Evolutionary conservation across 2,888 invertebrate genomes (phyloP).

Genomic region (Hypercompe scribonia): DNA sequence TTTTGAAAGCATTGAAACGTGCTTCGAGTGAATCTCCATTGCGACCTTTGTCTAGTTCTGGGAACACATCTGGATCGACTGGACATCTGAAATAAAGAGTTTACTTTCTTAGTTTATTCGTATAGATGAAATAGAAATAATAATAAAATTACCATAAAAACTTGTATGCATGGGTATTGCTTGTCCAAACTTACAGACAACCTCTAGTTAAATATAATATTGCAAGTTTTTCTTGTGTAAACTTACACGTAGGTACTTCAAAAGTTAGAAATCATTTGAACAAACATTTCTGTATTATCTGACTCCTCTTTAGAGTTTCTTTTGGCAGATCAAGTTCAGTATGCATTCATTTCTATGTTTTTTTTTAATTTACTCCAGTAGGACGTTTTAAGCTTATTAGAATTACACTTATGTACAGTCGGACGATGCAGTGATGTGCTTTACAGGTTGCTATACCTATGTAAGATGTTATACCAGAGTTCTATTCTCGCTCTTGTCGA

Average conservation of each 20-base stretch:
- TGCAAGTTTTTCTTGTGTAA: background rate
- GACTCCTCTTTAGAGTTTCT: too few species aligned
- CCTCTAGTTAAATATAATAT: background rate
- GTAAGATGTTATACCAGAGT: too few species aligned
- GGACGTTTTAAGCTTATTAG: too few species aligned
- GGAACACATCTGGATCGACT: conserved; percentile 96
- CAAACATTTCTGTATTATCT: too few species aligned
- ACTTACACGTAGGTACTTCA: background rate
- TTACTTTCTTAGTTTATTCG: background rate
- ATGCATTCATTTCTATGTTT: too few species aligned
- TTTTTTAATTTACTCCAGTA: too few species aligned
- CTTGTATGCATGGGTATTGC: background rate
- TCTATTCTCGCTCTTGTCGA: too few species aligned
- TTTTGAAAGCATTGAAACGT: conserved; percentile 97
- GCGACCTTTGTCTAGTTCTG: conserved; percentile 94
- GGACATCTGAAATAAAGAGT: conserved; percentile 89
- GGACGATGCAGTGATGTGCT: too few species aligned
- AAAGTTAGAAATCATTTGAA: background rate
- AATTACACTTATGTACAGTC: too few species aligned
- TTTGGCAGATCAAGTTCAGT: too few species aligned
- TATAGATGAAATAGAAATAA: background rate
- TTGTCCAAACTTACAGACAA: too few species aligned
- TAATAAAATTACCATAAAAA: background rate
- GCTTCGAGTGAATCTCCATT: conserved; percentile 96
- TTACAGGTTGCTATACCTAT: too few species aligned